Percentiles rank a stretch among this genome's conserved stretches.
phyloP scores from a whole-genome alignment of 1,140 invertebrate species.

The Pristionchus pacificus region DNA sequence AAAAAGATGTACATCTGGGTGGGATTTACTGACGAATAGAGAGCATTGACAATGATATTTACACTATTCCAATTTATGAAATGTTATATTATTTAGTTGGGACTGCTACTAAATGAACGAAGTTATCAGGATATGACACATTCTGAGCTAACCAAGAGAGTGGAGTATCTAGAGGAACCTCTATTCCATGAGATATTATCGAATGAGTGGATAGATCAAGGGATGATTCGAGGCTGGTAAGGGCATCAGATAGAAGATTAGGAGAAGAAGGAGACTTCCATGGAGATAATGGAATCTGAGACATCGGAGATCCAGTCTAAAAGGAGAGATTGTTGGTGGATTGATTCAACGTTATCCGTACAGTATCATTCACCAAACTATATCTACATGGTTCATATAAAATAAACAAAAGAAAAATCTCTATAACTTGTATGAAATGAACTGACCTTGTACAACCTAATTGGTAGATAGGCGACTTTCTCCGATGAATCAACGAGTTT shows the following conservation, averaged over 20 bases:
- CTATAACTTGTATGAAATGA: too few relatives aligned
- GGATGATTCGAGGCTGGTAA: neutral
- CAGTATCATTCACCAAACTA: too few relatives aligned
- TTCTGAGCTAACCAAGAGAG: neutral
- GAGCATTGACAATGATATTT: too few relatives aligned
- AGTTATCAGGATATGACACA: neutral
- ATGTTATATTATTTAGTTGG: too few relatives aligned
- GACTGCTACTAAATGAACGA: neutral
- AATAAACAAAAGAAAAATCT: too few relatives aligned
- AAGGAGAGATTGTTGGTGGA: too few relatives aligned
- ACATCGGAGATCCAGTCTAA: neutral
- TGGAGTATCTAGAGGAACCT: neutral
- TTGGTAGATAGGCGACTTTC: neutral
- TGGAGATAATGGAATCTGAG: neutral
- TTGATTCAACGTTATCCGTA: neutral
- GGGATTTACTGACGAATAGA: too few relatives aligned
- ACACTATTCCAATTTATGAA: too few relatives aligned
- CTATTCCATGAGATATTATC: neutral
- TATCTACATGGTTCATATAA: too few relatives aligned
- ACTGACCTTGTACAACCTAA: conserved; percentile 9
- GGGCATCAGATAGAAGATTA: neutral
- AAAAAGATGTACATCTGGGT: too few relatives aligned
- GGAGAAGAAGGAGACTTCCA: neutral
- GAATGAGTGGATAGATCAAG: neutral
- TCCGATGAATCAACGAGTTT: conserved; percentile 5